These are phyloP conservation scores for Empis livida DNA, from an alignment of 2,888 invertebrate genomes.

Conservation along the genomic window DNA sequence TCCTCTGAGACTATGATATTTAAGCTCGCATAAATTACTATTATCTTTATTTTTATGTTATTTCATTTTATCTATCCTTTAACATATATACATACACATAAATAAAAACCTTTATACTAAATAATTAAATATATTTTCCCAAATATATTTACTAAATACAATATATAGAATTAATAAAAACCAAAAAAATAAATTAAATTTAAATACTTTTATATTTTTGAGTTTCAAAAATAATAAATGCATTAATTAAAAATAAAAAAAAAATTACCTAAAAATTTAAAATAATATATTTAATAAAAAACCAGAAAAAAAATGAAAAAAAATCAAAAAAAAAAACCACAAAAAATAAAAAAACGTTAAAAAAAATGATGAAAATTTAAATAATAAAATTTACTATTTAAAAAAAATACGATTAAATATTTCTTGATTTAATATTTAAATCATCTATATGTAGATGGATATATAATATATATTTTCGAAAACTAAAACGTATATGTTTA, in stretches of 20 bases:
- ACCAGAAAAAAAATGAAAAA: conserved; percentile 10
- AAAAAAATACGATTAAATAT: conserved; percentile 5
- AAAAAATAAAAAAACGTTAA: conserved; percentile 24
- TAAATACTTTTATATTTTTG: not conserved
- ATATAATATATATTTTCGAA: conserved; percentile 5
- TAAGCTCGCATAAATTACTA: not conserved
- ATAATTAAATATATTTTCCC: not conserved
- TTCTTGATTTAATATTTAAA: conserved; percentile 12
- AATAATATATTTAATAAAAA: conserved; percentile 19
- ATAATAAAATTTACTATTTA: conserved; percentile 2
- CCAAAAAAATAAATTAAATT: not conserved
- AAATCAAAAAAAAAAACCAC: conserved; percentile 13
- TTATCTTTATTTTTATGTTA: not conserved
- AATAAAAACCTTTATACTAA: not conserved
- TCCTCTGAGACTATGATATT: too few species aligned
- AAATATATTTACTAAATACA: not conserved
- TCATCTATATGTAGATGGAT: conserved; percentile 25
- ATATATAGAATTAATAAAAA: not conserved
- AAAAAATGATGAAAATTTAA: conserved; percentile 17
- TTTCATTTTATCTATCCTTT: too few species aligned
- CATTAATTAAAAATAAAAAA: conserved; percentile 14
- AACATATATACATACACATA: not conserved
- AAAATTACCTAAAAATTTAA: conserved; percentile 16
- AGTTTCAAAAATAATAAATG: conserved; percentile 7
- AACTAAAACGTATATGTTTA: conserved; percentile 19